A percentile compares a stretch with the other conserved stretches of the same genome.
Evolutionary conservation across 2,888 invertebrate species (phyloP).

Genomic region (Nematopogon swammerdamellus): DNA sequence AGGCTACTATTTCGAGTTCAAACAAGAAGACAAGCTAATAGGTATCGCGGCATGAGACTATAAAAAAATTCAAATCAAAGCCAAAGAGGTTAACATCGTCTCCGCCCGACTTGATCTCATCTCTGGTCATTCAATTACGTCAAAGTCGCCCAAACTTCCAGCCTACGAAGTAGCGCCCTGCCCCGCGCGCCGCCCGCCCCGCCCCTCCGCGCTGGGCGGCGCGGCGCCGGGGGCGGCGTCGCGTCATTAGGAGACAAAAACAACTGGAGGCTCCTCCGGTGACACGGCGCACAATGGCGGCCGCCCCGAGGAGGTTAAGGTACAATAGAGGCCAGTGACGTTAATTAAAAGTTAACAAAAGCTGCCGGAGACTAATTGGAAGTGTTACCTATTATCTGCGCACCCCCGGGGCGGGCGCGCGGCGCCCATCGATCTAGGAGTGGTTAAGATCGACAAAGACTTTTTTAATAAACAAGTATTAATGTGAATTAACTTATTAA

Average conservation of each 20-base stretch:
- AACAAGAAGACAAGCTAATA: too few relatives aligned
- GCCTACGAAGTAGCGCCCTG: neutral
- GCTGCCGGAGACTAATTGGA: slow-evolving; percentile 26
- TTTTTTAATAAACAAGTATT: too few relatives aligned
- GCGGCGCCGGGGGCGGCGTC: neutral
- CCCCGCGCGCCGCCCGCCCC: neutral
- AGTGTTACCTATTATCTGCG: slow-evolving; percentile 20
- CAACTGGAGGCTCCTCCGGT: neutral
- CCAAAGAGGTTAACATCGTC: too few relatives aligned
- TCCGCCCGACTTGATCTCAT: too few relatives aligned
- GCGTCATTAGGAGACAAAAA: neutral
- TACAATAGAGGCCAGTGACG: slow-evolving; percentile 6
- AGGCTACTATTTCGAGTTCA: too few relatives aligned
- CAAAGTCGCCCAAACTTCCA: neutral
- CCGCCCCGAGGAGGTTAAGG: neutral
- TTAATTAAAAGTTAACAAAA: slow-evolving; percentile 37
- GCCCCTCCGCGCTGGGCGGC: slow-evolving; percentile 3
- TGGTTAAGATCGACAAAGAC: too few relatives aligned
- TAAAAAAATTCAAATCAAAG: too few relatives aligned
- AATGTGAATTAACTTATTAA: too few relatives aligned
- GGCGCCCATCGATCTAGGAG: too few relatives aligned
- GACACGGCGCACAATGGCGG: neutral
- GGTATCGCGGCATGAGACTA: too few relatives aligned
- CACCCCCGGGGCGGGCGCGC: neutral
- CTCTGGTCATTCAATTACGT: too few relatives aligned